These are phyloP conservation scores for Sisor rabdophorus DNA, from an alignment of 2,113 vertebrate species.

Conservation along the genomic window DNA sequence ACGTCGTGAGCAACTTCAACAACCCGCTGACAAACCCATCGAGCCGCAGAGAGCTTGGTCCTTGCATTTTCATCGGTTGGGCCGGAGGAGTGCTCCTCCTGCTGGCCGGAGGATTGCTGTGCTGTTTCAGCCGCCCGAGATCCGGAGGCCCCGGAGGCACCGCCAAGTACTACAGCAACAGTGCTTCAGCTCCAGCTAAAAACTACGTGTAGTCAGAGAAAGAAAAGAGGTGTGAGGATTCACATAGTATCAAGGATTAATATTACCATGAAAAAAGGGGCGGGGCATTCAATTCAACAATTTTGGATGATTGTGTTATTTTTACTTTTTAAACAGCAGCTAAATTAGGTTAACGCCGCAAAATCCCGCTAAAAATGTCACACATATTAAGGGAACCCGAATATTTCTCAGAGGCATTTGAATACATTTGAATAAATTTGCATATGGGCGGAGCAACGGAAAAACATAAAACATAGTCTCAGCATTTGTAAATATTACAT, in stretches of 20 bases:
- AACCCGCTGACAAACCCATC: not conserved
- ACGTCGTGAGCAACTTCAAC: constrained; percentile 60
- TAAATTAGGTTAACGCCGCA: not conserved
- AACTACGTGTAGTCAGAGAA: constrained; percentile 61
- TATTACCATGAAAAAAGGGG: not conserved
- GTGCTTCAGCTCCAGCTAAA: constrained; percentile 57
- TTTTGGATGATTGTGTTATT: not conserved
- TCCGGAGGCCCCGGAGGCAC: constrained; percentile 54
- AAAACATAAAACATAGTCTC: not conserved
- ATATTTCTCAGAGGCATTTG: too few species aligned
- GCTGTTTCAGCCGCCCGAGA: constrained; percentile 67
- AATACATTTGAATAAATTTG: not conserved
- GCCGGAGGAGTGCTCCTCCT: constrained; percentile 63
- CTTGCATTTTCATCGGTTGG: constrained; percentile 73
- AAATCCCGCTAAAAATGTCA: not conserved
- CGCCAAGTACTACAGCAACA: constrained; percentile 70
- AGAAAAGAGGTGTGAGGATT: not conserved
- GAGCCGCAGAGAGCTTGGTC: constrained; percentile 65
- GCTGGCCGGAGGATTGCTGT: constrained; percentile 68
- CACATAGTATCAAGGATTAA: not conserved
- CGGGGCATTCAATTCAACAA: not conserved
- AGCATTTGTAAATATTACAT: not conserved
- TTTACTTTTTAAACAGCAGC: not conserved
- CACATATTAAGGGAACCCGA: not conserved
- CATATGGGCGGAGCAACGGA: not conserved